These are phyloP conservation scores for Tokudaia tokunoshimensis DNA, from an alignment of 2,797 vertebrate species.

Conservation along the genomic window DNA sequence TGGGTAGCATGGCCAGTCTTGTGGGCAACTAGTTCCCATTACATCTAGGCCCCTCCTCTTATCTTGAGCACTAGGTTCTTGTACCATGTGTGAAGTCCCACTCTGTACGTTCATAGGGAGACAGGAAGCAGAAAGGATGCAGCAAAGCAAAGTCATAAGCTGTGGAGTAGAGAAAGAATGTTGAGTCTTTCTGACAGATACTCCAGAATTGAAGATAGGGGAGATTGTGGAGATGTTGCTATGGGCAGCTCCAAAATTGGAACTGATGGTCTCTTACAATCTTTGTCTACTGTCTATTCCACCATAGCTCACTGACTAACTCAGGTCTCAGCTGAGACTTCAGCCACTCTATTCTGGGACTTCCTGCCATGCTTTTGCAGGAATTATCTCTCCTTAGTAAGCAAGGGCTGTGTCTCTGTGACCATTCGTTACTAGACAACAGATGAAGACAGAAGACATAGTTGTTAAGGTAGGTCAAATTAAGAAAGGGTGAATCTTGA, in stretches of 20 bases:
- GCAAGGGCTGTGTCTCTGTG: not conserved
- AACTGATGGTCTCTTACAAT: not conserved
- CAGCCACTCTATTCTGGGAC: not conserved
- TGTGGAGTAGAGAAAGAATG: not conserved
- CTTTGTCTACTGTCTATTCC: not conserved
- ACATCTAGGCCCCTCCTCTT: not conserved
- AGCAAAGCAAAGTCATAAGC: not conserved
- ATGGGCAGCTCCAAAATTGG: too few species aligned
- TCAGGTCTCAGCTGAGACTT: not conserved
- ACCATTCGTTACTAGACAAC: not conserved
- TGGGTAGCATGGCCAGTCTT: not conserved
- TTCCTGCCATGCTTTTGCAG: not conserved
- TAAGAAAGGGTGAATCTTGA: not conserved
- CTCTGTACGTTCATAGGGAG: not conserved
- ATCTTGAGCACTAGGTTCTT: not conserved
- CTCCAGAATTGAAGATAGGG: not conserved
- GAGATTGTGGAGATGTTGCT: accelerated
- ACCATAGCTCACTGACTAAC: not conserved
- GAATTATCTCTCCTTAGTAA: not conserved
- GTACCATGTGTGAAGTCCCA: not conserved
- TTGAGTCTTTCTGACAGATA: not conserved
- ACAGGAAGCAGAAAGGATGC: not conserved
- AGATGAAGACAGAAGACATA: not conserved
- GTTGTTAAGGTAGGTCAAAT: not conserved
- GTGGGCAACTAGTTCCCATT: not conserved